phyloP scores from a whole-genome alignment of 1,140 invertebrate genomes.

The Drosophila orena region DNA sequence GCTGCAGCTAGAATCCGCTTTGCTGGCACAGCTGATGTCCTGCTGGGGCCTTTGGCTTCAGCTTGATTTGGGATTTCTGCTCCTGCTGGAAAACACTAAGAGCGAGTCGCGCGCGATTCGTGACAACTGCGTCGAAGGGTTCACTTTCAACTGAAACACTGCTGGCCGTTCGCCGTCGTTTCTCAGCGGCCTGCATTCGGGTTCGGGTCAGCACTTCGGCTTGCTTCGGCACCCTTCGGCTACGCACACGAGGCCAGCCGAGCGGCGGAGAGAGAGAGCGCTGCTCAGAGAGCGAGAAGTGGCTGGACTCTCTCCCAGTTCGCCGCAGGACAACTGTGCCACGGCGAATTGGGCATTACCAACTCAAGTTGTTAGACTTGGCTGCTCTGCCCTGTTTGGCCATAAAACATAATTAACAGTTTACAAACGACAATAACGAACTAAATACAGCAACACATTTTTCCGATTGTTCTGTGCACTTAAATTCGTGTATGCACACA shows the following conservation, averaged over 20 bases:
- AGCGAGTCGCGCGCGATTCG: conserved; percentile 71
- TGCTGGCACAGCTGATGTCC: conserved; percentile 21
- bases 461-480: not conserved
- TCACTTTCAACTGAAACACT: conserved; percentile 82
- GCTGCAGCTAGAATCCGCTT: conserved; percentile 13
- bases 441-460: too few relatives aligned
- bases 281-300: not conserved
- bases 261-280: conserved; percentile 5
- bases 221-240: conserved; percentile 7
- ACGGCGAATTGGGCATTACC: conserved; percentile 34
- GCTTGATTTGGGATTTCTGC: conserved; percentile 11
- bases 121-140: conserved; percentile 80
- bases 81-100: conserved; percentile 23
- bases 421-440: not conserved
- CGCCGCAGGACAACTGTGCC: conserved; percentile 32
- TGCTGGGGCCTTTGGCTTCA: conserved; percentile 2
- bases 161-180: conserved; percentile 58
- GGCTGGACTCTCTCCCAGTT: conserved; percentile 27
- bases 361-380: conserved; percentile 8
- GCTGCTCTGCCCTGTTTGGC: not conserved
- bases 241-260: conserved; percentile 15
- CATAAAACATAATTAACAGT: not conserved
- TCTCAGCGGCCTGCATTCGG: conserved; percentile 23
- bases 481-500: too few relatives aligned
- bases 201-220: conserved; percentile 39